These are phyloP conservation scores for Gastrophysa polygoni DNA, from an alignment of 2,888 invertebrate genomes.

Conservation along the genomic window DNA sequence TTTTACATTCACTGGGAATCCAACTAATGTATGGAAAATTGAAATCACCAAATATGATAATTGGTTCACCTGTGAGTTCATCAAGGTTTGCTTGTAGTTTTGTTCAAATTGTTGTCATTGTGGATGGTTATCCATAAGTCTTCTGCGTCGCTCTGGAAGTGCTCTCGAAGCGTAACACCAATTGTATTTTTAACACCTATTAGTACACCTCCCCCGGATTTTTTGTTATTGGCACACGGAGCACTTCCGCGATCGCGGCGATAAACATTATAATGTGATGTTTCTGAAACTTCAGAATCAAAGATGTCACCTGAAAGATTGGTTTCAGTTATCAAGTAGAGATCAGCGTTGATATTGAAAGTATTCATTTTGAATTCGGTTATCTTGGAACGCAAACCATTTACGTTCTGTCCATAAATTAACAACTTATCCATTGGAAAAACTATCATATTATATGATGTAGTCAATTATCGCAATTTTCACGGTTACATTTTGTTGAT, in stretches of 20 bases:
- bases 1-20: conserved; percentile 7
- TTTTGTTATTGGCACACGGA: not conserved
- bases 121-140: conserved; percentile 4
- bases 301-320: not conserved
- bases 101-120: not conserved
- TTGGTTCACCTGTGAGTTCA: conserved; percentile 1
- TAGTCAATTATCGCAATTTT: not conserved
- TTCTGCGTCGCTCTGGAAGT: conserved; percentile 4
- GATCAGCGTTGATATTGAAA: not conserved
- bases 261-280: conserved; percentile 1
- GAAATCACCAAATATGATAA: conserved; percentile 8
- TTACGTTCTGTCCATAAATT: conserved; percentile 9
- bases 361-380: not conserved
- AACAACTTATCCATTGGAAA: conserved; percentile 10
- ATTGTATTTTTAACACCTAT: conserved; percentile 3
- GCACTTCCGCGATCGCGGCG: conserved; percentile 7
- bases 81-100: not conserved
- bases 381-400: conserved; percentile 4
- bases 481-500: not conserved
- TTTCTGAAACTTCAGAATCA: not conserved
- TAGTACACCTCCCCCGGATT: conserved; percentile 11
- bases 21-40: conserved; percentile 7
- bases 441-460: not conserved
- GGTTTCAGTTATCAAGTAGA: conserved; percentile 7
- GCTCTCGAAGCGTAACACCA: not conserved